Evolutionary conservation across 2,113 vertebrate species (phyloP).

Genomic region (Eidolon helvum): DNA sequence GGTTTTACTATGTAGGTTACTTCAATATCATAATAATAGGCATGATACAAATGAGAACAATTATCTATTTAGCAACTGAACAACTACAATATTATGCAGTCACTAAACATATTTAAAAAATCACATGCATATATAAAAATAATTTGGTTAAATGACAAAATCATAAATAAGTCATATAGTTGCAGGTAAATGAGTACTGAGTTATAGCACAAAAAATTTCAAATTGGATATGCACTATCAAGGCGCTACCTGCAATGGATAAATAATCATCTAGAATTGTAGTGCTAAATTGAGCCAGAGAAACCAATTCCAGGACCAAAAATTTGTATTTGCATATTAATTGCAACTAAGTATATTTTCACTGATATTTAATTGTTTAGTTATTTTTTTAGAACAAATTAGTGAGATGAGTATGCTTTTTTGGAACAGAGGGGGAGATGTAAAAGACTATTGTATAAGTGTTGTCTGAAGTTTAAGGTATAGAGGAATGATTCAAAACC

Average conservation of each 20-base stretch:
- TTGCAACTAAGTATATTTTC: conserved; percentile 31
- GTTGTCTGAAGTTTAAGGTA: background rate
- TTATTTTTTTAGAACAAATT: background rate
- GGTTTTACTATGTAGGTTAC: background rate
- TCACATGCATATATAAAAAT: conserved; percentile 49
- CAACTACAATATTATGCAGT: conserved; percentile 42
- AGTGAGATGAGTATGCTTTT: background rate
- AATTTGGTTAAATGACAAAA: conserved; percentile 52
- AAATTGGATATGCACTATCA: background rate
- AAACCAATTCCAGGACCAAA: background rate
- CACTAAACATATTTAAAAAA: conserved; percentile 52
- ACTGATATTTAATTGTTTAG: background rate
- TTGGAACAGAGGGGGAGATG: background rate
- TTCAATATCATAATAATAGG: background rate
- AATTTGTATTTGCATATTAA: conserved; percentile 10
- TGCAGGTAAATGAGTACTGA: conserved; percentile 24
- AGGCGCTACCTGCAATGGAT: background rate
- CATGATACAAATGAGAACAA: conserved; percentile 32
- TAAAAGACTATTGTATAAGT: background rate
- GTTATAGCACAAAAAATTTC: background rate
- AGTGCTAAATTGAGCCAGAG: background rate
- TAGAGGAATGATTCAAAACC: background rate
- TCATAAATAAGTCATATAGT: background rate
- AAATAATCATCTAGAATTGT: background rate
- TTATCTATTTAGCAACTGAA: conserved; percentile 47